phyloP scores from a whole-genome alignment of 2,797 vertebrate species.

The Heliangelus exortis region DNA sequence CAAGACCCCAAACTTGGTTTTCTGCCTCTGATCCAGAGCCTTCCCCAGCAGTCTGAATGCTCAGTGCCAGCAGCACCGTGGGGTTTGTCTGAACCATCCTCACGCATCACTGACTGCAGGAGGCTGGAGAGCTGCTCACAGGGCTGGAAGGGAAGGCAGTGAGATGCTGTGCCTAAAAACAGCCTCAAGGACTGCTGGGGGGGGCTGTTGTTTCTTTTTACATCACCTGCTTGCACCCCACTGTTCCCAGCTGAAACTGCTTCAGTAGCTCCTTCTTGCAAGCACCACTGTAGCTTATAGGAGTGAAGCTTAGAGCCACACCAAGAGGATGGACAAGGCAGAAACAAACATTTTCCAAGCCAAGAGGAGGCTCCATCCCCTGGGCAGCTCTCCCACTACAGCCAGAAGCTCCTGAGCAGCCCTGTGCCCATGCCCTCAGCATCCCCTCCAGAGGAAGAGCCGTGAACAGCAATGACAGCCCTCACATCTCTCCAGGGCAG shows the following conservation, averaged over 20 bases:
- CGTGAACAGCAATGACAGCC: neutral
- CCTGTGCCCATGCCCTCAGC: fast-evolving
- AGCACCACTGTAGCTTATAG: neutral
- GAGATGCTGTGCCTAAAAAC: neutral
- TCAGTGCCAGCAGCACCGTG: neutral
- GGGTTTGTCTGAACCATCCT: conserved; percentile 36
- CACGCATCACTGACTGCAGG: neutral
- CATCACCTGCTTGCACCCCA: neutral
- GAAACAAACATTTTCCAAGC: neutral
- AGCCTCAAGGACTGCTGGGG: neutral
- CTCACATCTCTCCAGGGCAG: fast-evolving
- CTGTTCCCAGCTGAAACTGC: neutral
- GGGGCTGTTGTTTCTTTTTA: neutral
- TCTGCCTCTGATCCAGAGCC: neutral
- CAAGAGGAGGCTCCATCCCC: neutral
- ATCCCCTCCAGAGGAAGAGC: neutral
- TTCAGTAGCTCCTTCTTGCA: neutral
- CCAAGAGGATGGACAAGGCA: neutral
- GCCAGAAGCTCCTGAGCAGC: neutral
- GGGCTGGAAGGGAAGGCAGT: conserved; percentile 18
- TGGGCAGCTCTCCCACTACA: neutral
- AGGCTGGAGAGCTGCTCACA: conserved; percentile 36
- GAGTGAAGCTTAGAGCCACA: neutral
- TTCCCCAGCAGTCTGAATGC: neutral
- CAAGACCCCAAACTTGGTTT: neutral